Conservation (phyloP, 1,140 invertebrate genomes). For the Apis florea region DNA sequence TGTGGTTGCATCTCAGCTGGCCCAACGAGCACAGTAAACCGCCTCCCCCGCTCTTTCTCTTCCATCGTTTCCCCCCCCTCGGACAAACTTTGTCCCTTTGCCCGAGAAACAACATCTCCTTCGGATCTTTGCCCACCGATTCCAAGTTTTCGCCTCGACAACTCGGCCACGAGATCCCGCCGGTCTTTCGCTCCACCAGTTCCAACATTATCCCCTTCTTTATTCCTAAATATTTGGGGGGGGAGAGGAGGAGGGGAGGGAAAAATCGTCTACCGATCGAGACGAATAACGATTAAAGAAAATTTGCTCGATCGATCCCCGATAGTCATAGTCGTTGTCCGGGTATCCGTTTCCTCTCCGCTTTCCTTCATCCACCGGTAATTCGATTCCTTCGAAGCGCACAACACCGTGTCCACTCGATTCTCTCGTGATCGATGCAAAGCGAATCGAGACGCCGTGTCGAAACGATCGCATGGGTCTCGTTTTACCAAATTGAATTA, state of each 20-base stretch:
- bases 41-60: conserved; percentile 61
- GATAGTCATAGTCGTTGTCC: not conserved
- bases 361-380: not conserved
- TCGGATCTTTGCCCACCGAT: conserved; percentile 51
- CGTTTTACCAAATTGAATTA: conserved; percentile 27
- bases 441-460: not conserved
- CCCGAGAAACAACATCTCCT: conserved; percentile 54
- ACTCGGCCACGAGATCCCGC: conserved; percentile 71
- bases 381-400: conserved; percentile 3
- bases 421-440: not conserved
- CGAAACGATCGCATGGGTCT: conserved; percentile 42
- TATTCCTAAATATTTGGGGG: too few relatives aligned
- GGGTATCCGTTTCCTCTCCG: conserved; percentile 6
- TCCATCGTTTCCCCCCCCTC: conserved; percentile 67
- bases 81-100: conserved; percentile 42
- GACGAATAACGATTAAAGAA: too few relatives aligned
- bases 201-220: conserved; percentile 67
- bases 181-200: conserved; percentile 70
- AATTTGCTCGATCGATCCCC: not conserved
- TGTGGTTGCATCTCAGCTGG: conserved; percentile 69
- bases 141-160: conserved; percentile 62
- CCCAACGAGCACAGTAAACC: conserved; percentile 72
- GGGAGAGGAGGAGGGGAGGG: not conserved
- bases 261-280: not conserved
- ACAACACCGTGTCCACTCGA: not conserved